Percentiles rank a stretch among this genome's conserved stretches.
phyloP scores from a whole-genome alignment of 2,888 invertebrate species.

The Eupeodes luniger region DNA sequence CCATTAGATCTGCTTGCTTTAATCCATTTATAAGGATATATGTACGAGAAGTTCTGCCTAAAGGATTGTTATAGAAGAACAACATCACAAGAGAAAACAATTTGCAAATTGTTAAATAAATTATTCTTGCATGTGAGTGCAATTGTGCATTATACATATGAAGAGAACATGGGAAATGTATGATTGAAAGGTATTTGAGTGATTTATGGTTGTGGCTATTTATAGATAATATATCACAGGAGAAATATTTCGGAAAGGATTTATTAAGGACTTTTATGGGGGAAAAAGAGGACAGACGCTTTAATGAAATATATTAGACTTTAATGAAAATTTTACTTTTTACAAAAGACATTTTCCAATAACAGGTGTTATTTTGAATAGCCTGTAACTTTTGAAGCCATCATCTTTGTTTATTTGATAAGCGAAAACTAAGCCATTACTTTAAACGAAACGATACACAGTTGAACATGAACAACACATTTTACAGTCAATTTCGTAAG shows the following conservation, averaged over 20 bases:
- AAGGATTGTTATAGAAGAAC: neutral
- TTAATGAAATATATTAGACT: neutral
- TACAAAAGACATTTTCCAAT: too few species aligned
- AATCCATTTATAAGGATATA: slow-evolving; percentile 56
- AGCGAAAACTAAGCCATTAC: too few species aligned
- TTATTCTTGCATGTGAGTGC: slow-evolving; percentile 49
- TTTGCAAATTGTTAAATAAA: slow-evolving; percentile 75
- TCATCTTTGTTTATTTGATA: too few species aligned
- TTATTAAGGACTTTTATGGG: neutral
- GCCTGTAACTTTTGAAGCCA: too few species aligned
- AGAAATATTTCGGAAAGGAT: neutral
- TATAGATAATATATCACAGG: neutral
- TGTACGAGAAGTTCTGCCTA: neutral
- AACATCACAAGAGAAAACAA: slow-evolving; percentile 14
- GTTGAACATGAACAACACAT: too few species aligned
- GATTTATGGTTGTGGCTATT: slow-evolving; percentile 29
- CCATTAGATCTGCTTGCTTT: slow-evolving; percentile 53
- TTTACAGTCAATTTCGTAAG: too few species aligned
- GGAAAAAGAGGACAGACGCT: neutral
- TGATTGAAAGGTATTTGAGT: slow-evolving; percentile 51
- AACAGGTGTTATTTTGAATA: too few species aligned
- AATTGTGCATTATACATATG: slow-evolving; percentile 20
- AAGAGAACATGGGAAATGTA: slow-evolving; percentile 49
- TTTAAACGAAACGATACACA: too few species aligned
- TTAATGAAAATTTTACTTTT: too few species aligned